Base-by-base conservation (phyloP, 2,113 vertebrate species). In the Taurulus bubalis region DNA sequence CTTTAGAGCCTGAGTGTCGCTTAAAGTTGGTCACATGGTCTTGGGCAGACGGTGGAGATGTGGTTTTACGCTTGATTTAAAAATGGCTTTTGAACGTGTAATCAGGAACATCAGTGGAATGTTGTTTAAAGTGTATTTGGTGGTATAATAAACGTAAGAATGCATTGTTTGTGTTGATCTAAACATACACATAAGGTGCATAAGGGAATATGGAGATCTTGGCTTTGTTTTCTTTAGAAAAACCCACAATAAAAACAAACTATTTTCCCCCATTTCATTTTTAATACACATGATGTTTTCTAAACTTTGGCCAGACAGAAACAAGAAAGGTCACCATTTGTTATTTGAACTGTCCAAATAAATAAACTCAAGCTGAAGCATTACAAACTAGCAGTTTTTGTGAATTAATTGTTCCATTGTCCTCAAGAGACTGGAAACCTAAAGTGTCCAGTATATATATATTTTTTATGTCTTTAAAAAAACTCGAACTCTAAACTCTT, bases 111-210 rank as follows among this genome's bases (percentile, higher is more conserved):
- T n/a, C n/a, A n/a, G n/a, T n/a, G n/a, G n/a, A n/a, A n/a, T n/a
- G n/a, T n/a, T n/a, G n/a, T n/a, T n/a, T n/a, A 58, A 40, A 26
- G 20, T 60, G 38, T 47, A 36, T 77, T 26, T 68, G 26, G 40
- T 24, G 18, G 6, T 42, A 56, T n/a, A n/a, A n/a, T n/a, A n/a
- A n/a, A n/a, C n/a, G n/a, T n/a, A 40, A n/a, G 16, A 42, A 40
- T 10, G 2, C 16, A 40, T 34, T 34, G 34, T 34, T 34, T 34
- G 34, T 34, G 34, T 4, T 34, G 34, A 4, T 34, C 6, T 4
- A 34, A 34, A 34, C 34, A 34, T 34, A 6, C 34, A 6, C 34
- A 34, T 34, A 34, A 34, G 34, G 34, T 34, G 34, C 34, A 34
- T 4, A 34, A 6, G 34, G 6, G 34, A 34, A 62, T 30, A 60